Conservation (phyloP, 2,888 invertebrate species). For the Monoplex corrugatus region DNA sequence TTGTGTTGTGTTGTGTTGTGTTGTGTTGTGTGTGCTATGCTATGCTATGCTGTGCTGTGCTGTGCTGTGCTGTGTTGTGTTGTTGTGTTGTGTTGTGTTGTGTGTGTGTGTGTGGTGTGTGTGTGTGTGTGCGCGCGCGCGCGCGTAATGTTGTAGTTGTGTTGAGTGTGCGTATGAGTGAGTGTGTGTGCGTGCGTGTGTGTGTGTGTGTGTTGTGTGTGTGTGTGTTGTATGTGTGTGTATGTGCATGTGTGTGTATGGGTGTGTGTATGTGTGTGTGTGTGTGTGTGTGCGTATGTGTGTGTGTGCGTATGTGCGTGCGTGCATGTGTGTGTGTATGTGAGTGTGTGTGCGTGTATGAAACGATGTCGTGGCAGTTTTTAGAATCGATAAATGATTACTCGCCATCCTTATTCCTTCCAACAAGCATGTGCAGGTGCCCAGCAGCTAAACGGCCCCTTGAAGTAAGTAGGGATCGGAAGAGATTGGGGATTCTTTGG, state of each 20-base stretch:
- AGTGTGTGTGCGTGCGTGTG: not conserved
- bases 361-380: no score
- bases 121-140: slow-evolving; percentile 7
- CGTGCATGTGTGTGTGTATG: not conserved
- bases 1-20: no score
- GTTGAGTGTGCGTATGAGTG: not conserved
- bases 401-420: no score
- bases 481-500: not conserved
- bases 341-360: not conserved
- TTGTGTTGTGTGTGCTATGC: no score
- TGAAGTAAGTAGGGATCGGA: no score
- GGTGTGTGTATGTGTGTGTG: slow-evolving; percentile 14
- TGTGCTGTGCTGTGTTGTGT: no score
- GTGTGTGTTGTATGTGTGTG: not conserved
- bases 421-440: no score
- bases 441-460: no score
- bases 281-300: not conserved
- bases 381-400: no score
- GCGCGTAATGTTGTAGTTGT: not conserved
- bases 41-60: no score
- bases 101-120: slow-evolving; percentile 7
- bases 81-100: no score
- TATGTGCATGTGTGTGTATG: not conserved
- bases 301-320: not conserved
- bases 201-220: not conserved